Base-by-base conservation (phyloP, 2,113 vertebrate species). In the Coracopsis vasa region DNA sequence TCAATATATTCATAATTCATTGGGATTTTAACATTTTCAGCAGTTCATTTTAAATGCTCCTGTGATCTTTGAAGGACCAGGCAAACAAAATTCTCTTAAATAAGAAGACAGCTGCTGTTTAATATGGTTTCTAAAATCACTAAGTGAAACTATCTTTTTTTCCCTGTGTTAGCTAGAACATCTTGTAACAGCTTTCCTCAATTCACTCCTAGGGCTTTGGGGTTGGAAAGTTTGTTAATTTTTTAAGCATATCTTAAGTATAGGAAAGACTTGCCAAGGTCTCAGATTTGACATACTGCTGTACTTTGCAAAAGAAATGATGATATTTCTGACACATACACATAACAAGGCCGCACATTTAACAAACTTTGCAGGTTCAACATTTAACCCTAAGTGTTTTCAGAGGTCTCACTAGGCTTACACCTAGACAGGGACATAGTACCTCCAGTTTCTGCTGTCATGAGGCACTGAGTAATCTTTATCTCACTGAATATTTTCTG, bases 11-110 rank as follows among this genome's bases (percentile, higher is more conserved):
- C 75, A 81, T 93, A 95, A 96, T 90, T 94, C 75, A 86, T 61
- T 65, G 42, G 56, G 51, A 86, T 86, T 95, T 94, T 79, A 66
- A 74, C 13, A 69, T 88, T 90, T 86, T 70, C 90, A 90, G 50
- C 54, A 73, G 54, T 75, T 90, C 54, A 61, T 64, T 94, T 95
- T 44, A 90, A 88, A 95, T 71, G 39, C 35, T 93, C 5, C 88
- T 95, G 50, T 33, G 42, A 83, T 77, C 67, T 94, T 71, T 86
- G 88, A 88, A 90, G 67, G 83, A 88, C 85, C 42, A 97, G 75
- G 23, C 79, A 92, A 88, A 88, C 5, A 86, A 94, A 96, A 95
- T 95, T 90, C 65, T 92, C 88, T 93, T 90, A 94, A 89, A 75
- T 81, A 87, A 83, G 60, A 92, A 33, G 74, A 83, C 54, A 95